Percentiles rank a stretch among this genome's conserved stretches.
Evolutionary conservation across 2,797 vertebrate species (phyloP).

Genomic region (Lithobates sylvaticus): DNA sequence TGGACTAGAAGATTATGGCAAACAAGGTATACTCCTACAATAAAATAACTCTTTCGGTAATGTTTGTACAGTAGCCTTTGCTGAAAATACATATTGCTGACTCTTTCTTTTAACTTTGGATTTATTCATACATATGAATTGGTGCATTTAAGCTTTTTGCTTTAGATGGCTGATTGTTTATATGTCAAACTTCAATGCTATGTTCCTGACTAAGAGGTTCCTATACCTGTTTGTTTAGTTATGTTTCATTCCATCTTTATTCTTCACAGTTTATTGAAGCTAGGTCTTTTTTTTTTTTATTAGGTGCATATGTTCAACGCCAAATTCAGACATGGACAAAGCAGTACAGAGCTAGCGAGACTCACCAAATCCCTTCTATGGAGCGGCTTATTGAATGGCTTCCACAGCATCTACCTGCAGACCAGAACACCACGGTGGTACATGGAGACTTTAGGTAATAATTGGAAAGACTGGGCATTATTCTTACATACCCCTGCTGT

Average conservation of each 20-base stretch:
- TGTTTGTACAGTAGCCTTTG: too few species aligned
- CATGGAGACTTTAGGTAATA: conserved; percentile 85
- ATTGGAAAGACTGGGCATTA: neutral
- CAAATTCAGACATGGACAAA: conserved; percentile 79
- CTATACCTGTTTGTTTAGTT: too few species aligned
- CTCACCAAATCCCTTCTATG: conserved; percentile 74
- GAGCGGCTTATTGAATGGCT: conserved; percentile 83
- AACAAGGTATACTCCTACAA: conserved; percentile 68
- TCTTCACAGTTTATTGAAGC: neutral
- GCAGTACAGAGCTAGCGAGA: conserved; percentile 77
- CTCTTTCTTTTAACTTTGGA: too few species aligned
- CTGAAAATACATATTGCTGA: too few species aligned
- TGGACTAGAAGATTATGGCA: conserved; percentile 70
- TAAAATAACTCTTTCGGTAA: too few species aligned
- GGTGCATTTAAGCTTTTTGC: too few species aligned
- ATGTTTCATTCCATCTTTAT: too few species aligned
- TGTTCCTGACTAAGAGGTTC: too few species aligned
- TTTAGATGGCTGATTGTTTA: too few species aligned
- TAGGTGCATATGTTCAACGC: conserved; percentile 74
- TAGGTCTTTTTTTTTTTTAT: neutral
- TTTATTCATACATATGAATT: too few species aligned
- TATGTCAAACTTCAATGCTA: too few species aligned
- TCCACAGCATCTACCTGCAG: conserved; percentile 76
- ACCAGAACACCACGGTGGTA: conserved; percentile 73
- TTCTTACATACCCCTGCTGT: neutral